These are phyloP conservation scores for Eremobia ochroleuca DNA, from an alignment of 2,888 invertebrate genomes.

Conservation along the genomic window DNA sequence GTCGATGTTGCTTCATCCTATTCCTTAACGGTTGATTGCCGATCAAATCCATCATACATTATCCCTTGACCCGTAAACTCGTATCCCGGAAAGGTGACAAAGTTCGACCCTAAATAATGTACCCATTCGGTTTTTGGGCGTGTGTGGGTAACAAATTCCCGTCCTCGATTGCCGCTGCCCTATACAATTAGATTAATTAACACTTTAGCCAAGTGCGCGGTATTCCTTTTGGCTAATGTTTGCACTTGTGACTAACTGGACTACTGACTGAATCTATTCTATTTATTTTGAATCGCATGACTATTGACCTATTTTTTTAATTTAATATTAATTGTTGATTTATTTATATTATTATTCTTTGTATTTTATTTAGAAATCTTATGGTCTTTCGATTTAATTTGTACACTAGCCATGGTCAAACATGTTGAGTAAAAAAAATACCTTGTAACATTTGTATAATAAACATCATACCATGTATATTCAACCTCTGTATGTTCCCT, in stretches of 20 bases:
- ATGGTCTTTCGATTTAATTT: too few relatives aligned
- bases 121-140: slow-evolving; percentile 64
- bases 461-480: too few relatives aligned
- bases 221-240: slow-evolving; percentile 41
- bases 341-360: too few relatives aligned
- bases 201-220: slow-evolving; percentile 50
- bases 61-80: slow-evolving; percentile 65
- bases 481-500: too few relatives aligned
- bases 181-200: slow-evolving; percentile 69
- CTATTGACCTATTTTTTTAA: too few relatives aligned
- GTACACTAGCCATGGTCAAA: too few relatives aligned
- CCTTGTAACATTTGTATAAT: too few relatives aligned
- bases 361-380: too few relatives aligned
- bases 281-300: too few relatives aligned
- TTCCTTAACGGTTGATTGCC: slow-evolving; percentile 68
- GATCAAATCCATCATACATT: slow-evolving; percentile 70
- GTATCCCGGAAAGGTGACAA: slow-evolving; percentile 66
- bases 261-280: too few relatives aligned
- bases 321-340: too few relatives aligned
- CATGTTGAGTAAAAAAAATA: too few relatives aligned
- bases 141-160: slow-evolving; percentile 64
- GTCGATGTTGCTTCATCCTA: slow-evolving; percentile 51
- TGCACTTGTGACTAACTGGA: slow-evolving; percentile 6
- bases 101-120: slow-evolving; percentile 63
- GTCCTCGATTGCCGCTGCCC: slow-evolving; percentile 58